Evolutionary conservation across 2,113 vertebrate species (phyloP).

Genomic region (Sceloporus tristichus): DNA sequence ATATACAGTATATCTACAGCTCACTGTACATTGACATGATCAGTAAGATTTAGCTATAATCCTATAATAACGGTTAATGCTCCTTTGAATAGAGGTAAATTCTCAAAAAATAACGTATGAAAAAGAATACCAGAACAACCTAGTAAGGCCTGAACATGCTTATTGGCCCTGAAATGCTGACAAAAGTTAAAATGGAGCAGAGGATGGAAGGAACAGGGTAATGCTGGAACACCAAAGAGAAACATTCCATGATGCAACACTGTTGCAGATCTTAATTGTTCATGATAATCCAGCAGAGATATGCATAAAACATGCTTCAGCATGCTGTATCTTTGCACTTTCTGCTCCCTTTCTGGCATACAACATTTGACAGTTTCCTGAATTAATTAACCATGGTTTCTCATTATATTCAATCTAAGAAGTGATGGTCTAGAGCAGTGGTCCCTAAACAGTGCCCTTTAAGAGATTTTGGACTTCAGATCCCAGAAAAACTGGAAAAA

Average conservation of each 20-base stretch:
- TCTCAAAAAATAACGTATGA: not conserved
- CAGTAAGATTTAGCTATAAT: no score
- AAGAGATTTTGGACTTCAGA: no score
- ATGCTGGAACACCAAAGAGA: not conserved
- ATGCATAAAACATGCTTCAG: not conserved
- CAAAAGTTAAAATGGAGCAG: not conserved
- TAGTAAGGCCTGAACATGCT: not conserved
- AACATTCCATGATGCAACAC: not conserved
- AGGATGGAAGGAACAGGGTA: not conserved
- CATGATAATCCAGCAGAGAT: not conserved
- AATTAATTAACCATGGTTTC: not conserved
- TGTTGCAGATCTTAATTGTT: no score
- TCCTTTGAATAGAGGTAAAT: not conserved
- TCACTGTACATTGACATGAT: no score
- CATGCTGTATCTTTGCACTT: not conserved
- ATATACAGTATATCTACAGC: no score
- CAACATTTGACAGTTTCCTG: not conserved
- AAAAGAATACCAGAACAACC: not conserved
- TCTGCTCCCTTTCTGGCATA: not conserved
- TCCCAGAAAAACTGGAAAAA: no score
- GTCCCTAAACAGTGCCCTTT: no score
- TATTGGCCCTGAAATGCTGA: not conserved
- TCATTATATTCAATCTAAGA: not conserved
- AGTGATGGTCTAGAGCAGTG: not conserved
- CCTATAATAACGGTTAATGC: no score